A percentile compares a stretch with the other conserved stretches of the same genome.
Evolutionary conservation across 2,888 invertebrate genomes (phyloP).

Genomic region (Cosmorhoe ocellata): DNA sequence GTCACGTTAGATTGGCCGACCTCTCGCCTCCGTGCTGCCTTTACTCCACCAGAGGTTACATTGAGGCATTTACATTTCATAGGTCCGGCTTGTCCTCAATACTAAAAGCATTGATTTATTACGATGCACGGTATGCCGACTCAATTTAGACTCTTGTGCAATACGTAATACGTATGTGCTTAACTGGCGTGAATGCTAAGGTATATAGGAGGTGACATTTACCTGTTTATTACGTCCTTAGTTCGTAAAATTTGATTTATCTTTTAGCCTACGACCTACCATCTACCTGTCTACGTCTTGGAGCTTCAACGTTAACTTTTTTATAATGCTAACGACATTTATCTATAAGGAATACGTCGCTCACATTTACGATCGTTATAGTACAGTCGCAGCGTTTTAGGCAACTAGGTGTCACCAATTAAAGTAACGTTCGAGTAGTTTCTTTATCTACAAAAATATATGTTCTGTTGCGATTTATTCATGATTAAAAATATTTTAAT

Average conservation of each 20-base stretch:
- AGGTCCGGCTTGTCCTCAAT: slow-evolving; percentile 79
- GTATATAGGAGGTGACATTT: not conserved
- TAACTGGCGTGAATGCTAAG: slow-evolving; percentile 19
- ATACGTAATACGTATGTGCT: slow-evolving; percentile 46
- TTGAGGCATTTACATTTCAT: slow-evolving; percentile 77
- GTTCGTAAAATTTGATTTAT: not conserved
- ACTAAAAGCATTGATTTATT: slow-evolving; percentile 75
- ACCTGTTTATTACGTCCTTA: not conserved
- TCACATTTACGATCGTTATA: too few relatives aligned
- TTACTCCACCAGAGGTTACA: slow-evolving; percentile 1
- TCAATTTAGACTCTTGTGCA: slow-evolving; percentile 71
- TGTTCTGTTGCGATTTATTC: too few relatives aligned
- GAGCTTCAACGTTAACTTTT: too few relatives aligned
- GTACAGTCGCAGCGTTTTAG: too few relatives aligned
- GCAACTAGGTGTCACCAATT: too few relatives aligned
- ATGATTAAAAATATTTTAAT: too few relatives aligned
- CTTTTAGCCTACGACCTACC: too few relatives aligned
- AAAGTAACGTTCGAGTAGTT: too few relatives aligned
- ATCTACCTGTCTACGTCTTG: too few relatives aligned
- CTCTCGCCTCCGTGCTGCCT: slow-evolving; percentile 58
- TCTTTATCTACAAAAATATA: too few relatives aligned
- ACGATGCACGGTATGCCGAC: slow-evolving; percentile 67
- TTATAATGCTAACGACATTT: too few relatives aligned
- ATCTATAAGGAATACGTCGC: too few relatives aligned
- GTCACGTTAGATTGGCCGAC: slow-evolving; percentile 72